Percentiles rank a stretch among this genome's conserved stretches.
Conservation (phyloP, 2,797 vertebrate species). For the Schizopygopsis malacanthus region DNA sequence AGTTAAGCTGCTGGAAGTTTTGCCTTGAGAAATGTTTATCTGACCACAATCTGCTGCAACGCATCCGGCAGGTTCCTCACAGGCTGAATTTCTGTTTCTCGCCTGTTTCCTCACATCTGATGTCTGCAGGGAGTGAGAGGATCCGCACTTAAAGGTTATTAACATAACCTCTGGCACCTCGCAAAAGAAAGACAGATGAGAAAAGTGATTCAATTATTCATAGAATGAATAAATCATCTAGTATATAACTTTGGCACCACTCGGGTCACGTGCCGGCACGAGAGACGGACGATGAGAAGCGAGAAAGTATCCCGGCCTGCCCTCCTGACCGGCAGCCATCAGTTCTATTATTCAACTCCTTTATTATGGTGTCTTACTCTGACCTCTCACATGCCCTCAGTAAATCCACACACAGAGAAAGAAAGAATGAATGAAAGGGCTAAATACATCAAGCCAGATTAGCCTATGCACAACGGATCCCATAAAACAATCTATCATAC, state of each 20-base stretch:
- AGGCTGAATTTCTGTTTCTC: conserved; percentile 23
- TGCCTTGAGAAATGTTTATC: conserved; percentile 1
- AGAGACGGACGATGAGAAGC: conserved; percentile 36
- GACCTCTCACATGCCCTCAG: conserved; percentile 41
- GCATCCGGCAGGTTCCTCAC: background rate
- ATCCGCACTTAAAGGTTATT: conserved; percentile 44
- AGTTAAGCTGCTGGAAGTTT: background rate
- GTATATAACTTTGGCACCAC: conserved; percentile 36
- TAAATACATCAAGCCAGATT: background rate
- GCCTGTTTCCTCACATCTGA: conserved; percentile 10
- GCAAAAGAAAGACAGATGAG: conserved; percentile 35
- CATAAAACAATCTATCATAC: background rate
- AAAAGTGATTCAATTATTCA: conserved; percentile 60
- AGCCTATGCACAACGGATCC: background rate
- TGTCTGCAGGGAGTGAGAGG: conserved; percentile 12
- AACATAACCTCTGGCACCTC: conserved; percentile 52
- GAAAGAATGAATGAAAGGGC: background rate
- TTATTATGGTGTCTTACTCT: conserved; percentile 33
- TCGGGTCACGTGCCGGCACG: conserved; percentile 28
- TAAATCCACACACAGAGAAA: conserved; percentile 36
- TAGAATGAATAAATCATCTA: conserved; percentile 54
- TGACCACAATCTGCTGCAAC: background rate
- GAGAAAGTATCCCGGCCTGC: conserved; percentile 34
- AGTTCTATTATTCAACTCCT: conserved; percentile 53
- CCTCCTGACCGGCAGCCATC: conserved; percentile 48